Conservation (phyloP, 2,797 vertebrate species). For the Lepilemur septentrionalis region DNA sequence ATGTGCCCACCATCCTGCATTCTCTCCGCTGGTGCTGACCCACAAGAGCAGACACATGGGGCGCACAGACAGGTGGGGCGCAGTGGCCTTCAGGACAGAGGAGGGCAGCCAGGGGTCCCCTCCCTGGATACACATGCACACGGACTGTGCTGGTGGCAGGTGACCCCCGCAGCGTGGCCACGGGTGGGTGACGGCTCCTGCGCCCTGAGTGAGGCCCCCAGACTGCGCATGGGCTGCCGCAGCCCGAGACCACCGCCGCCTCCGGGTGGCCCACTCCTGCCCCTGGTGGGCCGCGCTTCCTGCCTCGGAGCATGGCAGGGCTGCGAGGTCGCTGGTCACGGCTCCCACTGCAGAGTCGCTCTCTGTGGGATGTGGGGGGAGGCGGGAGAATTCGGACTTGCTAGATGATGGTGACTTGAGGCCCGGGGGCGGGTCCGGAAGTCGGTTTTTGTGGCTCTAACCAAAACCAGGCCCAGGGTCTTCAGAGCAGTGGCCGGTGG, state of each 20-base stretch:
- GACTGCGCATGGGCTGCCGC: too few species aligned
- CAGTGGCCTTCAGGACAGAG: neutral
- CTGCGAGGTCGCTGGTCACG: rapidly evolving
- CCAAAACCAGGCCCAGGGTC: neutral
- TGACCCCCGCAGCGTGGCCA: too few species aligned
- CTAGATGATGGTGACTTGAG: neutral
- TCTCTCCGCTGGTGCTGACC: neutral
- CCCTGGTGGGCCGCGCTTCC: too few species aligned
- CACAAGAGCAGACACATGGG: rapidly evolving
- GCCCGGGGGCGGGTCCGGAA: neutral
- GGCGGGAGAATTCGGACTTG: neutral
- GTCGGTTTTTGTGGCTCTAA: neutral
- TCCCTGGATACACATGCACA: too few species aligned
- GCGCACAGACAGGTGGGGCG: rapidly evolving
- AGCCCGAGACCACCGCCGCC: too few species aligned
- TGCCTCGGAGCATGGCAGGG: neutral
- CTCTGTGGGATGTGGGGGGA: rapidly evolving
- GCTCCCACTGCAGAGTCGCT: rapidly evolving
- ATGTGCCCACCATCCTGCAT: too few species aligned
- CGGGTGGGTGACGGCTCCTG: too few species aligned
- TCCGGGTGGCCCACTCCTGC: too few species aligned
- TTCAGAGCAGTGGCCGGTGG: rapidly evolving
- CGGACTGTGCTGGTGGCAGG: too few species aligned
- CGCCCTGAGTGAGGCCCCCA: too few species aligned
- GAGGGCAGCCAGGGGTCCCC: neutral